These are phyloP conservation scores for Exaiptasia diaphana DNA, from an alignment of 64 coral and sea anemone genomes.

Conservation along the genomic window DNA sequence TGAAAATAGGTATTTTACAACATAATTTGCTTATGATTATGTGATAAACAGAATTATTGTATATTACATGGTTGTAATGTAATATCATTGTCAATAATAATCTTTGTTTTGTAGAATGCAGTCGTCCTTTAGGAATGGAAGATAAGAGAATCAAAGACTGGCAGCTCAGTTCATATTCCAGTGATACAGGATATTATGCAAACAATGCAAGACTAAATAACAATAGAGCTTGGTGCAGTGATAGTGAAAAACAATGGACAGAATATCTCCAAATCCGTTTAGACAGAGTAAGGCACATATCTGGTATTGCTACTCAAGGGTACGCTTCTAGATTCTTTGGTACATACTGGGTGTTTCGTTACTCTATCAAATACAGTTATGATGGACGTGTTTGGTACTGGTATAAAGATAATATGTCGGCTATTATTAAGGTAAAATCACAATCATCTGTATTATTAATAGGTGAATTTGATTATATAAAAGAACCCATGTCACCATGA, in stretches of 20 bases:
- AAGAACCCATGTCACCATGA: no score
- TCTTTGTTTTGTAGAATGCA: no score
- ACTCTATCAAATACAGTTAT: conserved; percentile 62
- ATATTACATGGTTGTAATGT: no score
- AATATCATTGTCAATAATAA: no score
- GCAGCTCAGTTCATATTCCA: conserved; percentile 33
- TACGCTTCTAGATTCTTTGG: neutral
- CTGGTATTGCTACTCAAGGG: conserved; percentile 61
- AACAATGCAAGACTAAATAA: conserved; percentile 18
- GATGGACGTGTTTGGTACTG: conserved; percentile 48
- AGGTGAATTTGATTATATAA: no score
- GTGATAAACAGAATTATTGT: no score
- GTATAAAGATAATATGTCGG: conserved; percentile 8
- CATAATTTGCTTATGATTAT: no score
- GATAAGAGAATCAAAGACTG: conserved; percentile 4
- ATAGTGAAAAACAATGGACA: neutral
- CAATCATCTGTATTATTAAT: no score
- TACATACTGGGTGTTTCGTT: conserved; percentile 52
- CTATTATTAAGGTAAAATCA: neutral
- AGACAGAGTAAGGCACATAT: conserved; percentile 62
- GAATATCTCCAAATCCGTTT: conserved; percentile 66
- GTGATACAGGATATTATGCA: conserved; percentile 22
- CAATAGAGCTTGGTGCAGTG: conserved; percentile 55
- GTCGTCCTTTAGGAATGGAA: conserved; percentile 58
- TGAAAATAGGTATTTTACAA: no score